phyloP scores from a whole-genome alignment of 2,797 vertebrate genomes.

The Acrossocheilus wenchowensis region DNA sequence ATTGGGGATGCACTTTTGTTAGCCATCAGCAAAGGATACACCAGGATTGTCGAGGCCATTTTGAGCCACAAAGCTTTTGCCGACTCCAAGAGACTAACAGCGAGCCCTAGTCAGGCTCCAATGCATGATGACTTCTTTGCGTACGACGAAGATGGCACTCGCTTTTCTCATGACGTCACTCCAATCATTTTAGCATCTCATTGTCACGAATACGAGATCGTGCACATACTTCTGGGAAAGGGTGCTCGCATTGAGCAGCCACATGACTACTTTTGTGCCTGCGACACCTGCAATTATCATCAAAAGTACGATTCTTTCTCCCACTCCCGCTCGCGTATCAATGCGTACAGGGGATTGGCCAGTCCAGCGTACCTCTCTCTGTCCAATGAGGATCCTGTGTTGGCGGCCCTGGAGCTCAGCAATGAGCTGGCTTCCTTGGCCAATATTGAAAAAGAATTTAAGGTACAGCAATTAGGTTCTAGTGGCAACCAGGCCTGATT shows the following conservation, averaged over 20 bases:
- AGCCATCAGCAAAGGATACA: slow-evolving; percentile 96
- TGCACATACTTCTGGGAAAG: slow-evolving; percentile 91
- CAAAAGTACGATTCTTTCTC: slow-evolving; percentile 97
- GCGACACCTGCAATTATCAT: slow-evolving; percentile 91
- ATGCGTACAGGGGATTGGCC: slow-evolving; percentile 96
- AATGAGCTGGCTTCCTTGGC: slow-evolving; percentile 94
- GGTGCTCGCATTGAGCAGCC: slow-evolving; percentile 92
- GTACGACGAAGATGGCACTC: slow-evolving; percentile 95
- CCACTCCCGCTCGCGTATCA: slow-evolving; percentile 95
- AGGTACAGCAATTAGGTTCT: slow-evolving; percentile 76
- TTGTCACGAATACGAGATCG: slow-evolving; percentile 97
- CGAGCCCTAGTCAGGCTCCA: slow-evolving; percentile 91
- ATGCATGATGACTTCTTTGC: slow-evolving; percentile 96
- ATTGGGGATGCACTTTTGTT: slow-evolving; percentile 95
- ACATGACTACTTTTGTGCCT: slow-evolving; percentile 98
- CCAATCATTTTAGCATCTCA: slow-evolving; percentile 95
- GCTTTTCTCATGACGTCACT: slow-evolving; percentile 97
- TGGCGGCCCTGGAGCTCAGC: slow-evolving; percentile 97
- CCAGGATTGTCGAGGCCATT: slow-evolving; percentile 94
- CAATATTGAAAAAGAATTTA: slow-evolving; percentile 98
- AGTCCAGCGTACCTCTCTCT: slow-evolving; percentile 96
- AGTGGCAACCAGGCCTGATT: neutral
- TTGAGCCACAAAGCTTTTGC: slow-evolving; percentile 89
- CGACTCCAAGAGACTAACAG: slow-evolving; percentile 86
- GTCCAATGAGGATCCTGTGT: slow-evolving; percentile 94